phyloP scores from a whole-genome alignment of 2,113 vertebrate genomes.

The Apteryx owenii region DNA sequence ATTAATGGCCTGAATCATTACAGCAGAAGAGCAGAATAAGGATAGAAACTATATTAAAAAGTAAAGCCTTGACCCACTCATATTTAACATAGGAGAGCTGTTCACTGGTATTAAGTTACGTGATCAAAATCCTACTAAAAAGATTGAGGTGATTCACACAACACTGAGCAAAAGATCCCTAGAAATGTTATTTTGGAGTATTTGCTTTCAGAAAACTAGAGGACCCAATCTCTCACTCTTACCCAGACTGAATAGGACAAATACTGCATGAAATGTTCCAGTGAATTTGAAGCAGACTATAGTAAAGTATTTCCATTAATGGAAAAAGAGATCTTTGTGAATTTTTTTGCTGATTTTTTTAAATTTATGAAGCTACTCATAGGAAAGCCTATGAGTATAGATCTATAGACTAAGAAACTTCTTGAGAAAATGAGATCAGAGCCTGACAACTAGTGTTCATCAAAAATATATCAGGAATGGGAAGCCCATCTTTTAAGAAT shows the following conservation, averaged over 20 bases:
- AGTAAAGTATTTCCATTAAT: background rate
- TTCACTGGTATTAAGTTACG: background rate
- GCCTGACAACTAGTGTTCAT: background rate
- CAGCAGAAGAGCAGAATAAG: constrained; percentile 6
- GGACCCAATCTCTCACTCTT: background rate
- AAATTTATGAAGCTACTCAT: background rate
- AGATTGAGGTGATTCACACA: constrained; percentile 16
- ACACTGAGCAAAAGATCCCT: background rate
- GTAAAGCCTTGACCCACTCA: constrained; percentile 20
- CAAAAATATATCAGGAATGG: background rate
- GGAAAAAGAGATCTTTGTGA: background rate
- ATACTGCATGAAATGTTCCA: background rate
- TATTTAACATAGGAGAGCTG: background rate
- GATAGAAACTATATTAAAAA: constrained; percentile 52
- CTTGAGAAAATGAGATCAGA: background rate
- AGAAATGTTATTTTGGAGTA: background rate
- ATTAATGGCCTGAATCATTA: constrained; percentile 6
- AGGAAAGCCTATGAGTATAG: background rate
- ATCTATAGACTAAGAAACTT: background rate
- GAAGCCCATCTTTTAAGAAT: background rate
- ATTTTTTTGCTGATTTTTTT: background rate
- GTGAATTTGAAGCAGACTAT: background rate
- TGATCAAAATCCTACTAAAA: constrained; percentile 11
- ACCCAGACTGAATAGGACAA: background rate
- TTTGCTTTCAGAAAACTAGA: constrained; percentile 9